Evolutionary conservation across 2,113 vertebrate genomes (phyloP).

Genomic region (Cariama cristata): DNA sequence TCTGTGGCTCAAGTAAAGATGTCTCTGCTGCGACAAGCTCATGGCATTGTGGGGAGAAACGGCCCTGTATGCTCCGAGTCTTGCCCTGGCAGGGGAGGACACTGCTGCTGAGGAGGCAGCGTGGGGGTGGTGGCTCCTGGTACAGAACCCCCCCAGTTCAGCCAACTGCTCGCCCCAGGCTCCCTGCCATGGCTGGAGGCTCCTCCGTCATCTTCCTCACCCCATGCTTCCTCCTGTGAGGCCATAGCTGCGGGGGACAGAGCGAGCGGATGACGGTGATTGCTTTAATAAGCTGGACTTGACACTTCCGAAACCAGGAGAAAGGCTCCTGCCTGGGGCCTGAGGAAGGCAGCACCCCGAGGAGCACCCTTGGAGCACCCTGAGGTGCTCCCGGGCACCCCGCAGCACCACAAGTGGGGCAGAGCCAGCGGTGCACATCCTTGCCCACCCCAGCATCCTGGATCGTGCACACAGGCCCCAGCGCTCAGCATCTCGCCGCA

Average conservation of each 20-base stretch:
- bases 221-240: accelerated
- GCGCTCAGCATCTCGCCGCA: accelerated
- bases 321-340: accelerated
- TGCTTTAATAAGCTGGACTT: not conserved
- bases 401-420: not conserved
- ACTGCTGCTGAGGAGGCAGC: not conserved
- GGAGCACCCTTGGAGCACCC: not conserved
- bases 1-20: not conserved
- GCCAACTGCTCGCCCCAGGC: accelerated
- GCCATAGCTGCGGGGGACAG: not conserved
- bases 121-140: not conserved
- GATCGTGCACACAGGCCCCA: accelerated
- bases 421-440: accelerated
- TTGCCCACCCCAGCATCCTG: not conserved
- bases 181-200: accelerated
- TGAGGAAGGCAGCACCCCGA: not conserved
- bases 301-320: not conserved
- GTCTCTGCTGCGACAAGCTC: accelerated
- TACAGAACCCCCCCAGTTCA: not conserved
- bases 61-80: not conserved
- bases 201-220: not conserved
- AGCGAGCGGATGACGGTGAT: not conserved
- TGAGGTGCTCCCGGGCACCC: not conserved
- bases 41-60: accelerated
- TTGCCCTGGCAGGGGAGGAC: not conserved